Conservation (phyloP, 2,797 vertebrate species). For the Morus bassanus region DNA sequence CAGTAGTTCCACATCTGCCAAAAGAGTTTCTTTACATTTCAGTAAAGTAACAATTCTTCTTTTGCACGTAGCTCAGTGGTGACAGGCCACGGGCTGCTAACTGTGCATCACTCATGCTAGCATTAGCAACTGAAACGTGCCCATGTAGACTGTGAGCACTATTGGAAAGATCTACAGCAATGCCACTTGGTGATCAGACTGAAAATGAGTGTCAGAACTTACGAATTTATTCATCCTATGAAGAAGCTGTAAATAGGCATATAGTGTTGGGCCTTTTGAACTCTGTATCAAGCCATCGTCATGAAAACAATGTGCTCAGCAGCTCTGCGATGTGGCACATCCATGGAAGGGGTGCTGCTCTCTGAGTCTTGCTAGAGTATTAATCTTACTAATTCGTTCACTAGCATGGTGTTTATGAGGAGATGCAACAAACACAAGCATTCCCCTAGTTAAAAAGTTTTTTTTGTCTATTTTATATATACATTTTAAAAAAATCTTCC, state of each 20-base stretch:
- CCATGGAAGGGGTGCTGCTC: neutral
- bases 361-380: rapidly evolving
- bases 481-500: neutral
- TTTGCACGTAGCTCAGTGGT: neutral
- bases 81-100: neutral
- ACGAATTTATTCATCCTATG: neutral
- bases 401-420: neutral
- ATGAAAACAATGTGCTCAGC: neutral
- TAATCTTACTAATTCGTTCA: neutral
- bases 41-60: neutral
- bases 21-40: neutral
- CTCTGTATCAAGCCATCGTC: neutral
- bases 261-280: neutral
- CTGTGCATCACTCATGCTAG: neutral
- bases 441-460: neutral
- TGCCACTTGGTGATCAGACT: neutral
- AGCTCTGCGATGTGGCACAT: rapidly evolving
- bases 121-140: neutral
- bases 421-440: neutral
- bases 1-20: slow-evolving; percentile 11
- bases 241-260: neutral
- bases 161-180: neutral
- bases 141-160: neutral
- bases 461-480: neutral
- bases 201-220: neutral